Percentiles rank a stretch among this genome's conserved stretches.
phyloP scores from a whole-genome alignment of 2,888 invertebrate species.

The Prosopocoilus inquinatus region DNA sequence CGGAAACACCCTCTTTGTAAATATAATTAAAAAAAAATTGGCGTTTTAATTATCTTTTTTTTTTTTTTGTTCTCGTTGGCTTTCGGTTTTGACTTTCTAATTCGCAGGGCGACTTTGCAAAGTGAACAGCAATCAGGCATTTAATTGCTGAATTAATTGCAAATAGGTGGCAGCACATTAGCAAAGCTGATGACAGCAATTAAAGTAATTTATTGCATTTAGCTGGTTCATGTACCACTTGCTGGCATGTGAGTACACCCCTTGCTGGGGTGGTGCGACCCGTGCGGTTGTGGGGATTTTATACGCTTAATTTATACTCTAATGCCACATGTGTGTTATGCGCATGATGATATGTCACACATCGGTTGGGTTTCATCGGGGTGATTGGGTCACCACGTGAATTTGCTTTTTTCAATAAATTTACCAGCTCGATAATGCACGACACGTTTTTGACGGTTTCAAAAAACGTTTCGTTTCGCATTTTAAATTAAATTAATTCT shows the following conservation, averaged over 20 bases:
- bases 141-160: conserved; percentile 32
- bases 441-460: too few species aligned
- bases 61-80: background rate
- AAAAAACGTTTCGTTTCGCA: too few species aligned
- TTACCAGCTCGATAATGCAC: background rate
- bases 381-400: too few species aligned
- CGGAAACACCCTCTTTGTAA: background rate
- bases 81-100: too few species aligned
- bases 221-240: conserved; percentile 30
- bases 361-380: background rate
- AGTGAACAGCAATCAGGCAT: conserved; percentile 19
- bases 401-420: too few species aligned
- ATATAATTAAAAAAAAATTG: background rate
- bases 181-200: conserved; percentile 45
- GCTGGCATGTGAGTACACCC: conserved; percentile 23
- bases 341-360: conserved; percentile 11
- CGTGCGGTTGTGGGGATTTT: conserved; percentile 46
- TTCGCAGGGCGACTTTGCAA: background rate
- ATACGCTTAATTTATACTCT: conserved; percentile 44
- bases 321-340: conserved; percentile 14
- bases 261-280: conserved; percentile 29
- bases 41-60: too few species aligned
- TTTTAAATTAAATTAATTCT: too few species aligned
- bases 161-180: conserved; percentile 40
- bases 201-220: conserved; percentile 47